Conservation (phyloP, 2,797 vertebrate genomes). For the Chanos chanos region DNA sequence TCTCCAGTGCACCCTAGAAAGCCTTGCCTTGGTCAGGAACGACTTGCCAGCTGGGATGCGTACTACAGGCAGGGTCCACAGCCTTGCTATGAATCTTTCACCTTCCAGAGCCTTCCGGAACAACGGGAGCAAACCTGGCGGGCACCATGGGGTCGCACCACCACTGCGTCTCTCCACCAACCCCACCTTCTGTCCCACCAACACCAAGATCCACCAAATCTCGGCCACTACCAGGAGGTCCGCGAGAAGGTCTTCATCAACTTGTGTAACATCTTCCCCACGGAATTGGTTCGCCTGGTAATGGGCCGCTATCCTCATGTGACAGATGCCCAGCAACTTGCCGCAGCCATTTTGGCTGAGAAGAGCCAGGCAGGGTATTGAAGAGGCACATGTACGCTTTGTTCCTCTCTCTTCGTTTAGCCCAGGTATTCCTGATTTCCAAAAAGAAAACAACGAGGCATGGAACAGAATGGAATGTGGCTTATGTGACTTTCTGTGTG, state of each 20-base stretch:
- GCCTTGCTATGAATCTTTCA: slow-evolving; percentile 78
- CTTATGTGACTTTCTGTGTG: too few species aligned
- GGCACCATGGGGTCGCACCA: slow-evolving; percentile 60
- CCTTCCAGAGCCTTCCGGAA: slow-evolving; percentile 88
- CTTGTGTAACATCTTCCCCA: slow-evolving; percentile 96
- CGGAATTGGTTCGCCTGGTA: slow-evolving; percentile 87
- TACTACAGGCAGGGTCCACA: slow-evolving; percentile 78
- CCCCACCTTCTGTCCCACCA: slow-evolving; percentile 51
- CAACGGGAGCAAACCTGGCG: slow-evolving; percentile 84
- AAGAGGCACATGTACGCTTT: slow-evolving; percentile 44
- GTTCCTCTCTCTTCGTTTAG: not conserved
- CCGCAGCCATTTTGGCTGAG: slow-evolving; percentile 90
- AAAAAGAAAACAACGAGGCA: too few species aligned
- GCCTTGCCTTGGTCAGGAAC: slow-evolving; percentile 74
- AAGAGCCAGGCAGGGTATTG: slow-evolving; percentile 89
- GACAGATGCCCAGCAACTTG: slow-evolving; percentile 90
- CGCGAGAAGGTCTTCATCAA: slow-evolving; percentile 89
- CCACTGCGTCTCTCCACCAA: slow-evolving; percentile 48
- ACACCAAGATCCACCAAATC: slow-evolving; percentile 70
- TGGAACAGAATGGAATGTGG: too few species aligned
- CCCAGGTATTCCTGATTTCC: not conserved
- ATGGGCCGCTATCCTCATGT: slow-evolving; percentile 92
- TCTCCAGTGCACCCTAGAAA: slow-evolving; percentile 74
- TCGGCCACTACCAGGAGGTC: slow-evolving; percentile 70
- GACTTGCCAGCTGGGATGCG: slow-evolving; percentile 79